phyloP scores from a whole-genome alignment of 2,113 vertebrate genomes.

The Podarcis cretensis region DNA sequence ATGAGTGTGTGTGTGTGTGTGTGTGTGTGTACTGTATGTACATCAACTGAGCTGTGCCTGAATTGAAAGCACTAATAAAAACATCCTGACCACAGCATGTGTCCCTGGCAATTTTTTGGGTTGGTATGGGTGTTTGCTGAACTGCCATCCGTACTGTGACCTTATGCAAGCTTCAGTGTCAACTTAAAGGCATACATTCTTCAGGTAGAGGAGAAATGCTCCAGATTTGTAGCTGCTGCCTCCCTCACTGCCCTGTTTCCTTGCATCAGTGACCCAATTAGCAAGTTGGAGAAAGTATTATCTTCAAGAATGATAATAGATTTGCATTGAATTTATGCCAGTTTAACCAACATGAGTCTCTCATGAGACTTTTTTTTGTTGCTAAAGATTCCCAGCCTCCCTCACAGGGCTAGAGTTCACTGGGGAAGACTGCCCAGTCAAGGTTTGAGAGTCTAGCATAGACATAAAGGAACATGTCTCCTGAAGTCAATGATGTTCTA shows the following conservation, averaged over 20 bases:
- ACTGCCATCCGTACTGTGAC: neutral
- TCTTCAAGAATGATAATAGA: too few species aligned
- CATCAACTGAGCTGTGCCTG: constrained; percentile 30
- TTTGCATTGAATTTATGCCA: neutral
- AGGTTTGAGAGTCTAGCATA: neutral
- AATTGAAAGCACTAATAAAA: constrained; percentile 37
- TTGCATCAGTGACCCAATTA: neutral
- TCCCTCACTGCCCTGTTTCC: neutral
- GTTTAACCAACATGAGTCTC: neutral
- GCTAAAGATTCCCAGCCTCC: neutral
- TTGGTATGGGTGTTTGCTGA: neutral
- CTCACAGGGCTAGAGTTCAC: neutral
- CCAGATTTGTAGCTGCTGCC: neutral
- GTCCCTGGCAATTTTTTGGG: neutral
- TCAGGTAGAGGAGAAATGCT: neutral
- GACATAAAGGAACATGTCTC: neutral
- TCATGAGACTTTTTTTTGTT: too few species aligned
- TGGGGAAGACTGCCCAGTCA: neutral
- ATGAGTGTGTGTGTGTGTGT: too few species aligned
- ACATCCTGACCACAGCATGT: constrained; percentile 26
- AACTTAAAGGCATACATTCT: neutral
- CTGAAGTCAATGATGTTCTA: neutral
- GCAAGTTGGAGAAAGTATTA: neutral
- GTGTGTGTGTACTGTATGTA: neutral
- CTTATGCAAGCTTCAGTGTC: neutral